These are phyloP conservation scores for Phorcus lineatus DNA, from an alignment of 2,888 invertebrate genomes.

Conservation along the genomic window DNA sequence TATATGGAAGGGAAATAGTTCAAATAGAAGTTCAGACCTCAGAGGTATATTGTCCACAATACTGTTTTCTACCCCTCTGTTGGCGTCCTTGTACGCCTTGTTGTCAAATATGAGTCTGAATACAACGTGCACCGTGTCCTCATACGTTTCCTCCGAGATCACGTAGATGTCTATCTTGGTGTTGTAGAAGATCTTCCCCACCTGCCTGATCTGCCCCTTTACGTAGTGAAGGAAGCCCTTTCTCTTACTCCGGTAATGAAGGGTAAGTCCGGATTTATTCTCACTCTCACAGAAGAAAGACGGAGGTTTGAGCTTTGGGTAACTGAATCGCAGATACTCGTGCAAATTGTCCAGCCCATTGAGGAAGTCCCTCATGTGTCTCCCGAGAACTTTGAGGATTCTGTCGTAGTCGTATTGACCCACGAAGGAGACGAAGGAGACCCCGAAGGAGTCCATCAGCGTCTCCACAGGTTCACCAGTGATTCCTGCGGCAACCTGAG, in stretches of 20 bases:
- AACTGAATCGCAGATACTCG: conserved; percentile 96
- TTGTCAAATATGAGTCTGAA: conserved; percentile 97
- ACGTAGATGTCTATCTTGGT: conserved; percentile 95
- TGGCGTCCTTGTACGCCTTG: conserved; percentile 68
- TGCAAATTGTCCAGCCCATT: conserved; percentile 96
- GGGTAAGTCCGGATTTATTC: conserved; percentile 88
- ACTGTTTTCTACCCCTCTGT: conserved; percentile 41
- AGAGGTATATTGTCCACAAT: conserved; percentile 51
- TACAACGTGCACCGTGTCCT: conserved; percentile 93
- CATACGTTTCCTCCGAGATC: conserved; percentile 85
- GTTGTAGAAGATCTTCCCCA: conserved; percentile 94
- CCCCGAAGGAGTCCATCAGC: conserved; percentile 95
- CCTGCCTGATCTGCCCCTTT: conserved; percentile 95
- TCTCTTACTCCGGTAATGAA: conserved; percentile 89
- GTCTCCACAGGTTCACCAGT: conserved; percentile 87
- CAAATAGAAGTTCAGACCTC: conserved; percentile 83
- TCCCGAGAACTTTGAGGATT: conserved; percentile 79
- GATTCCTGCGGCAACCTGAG: conserved; percentile 74
- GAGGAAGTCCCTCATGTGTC: conserved; percentile 95
- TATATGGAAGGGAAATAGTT: conserved; percentile 98
- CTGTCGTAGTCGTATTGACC: conserved; percentile 95
- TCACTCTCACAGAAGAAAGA: conserved; percentile 98
- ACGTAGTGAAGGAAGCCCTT: conserved; percentile 96
- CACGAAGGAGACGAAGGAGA: conserved; percentile 93
- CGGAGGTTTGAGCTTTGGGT: conserved; percentile 91